Conservation (phyloP, 1,140 invertebrate genomes). For the Drosophila lini region DNA sequence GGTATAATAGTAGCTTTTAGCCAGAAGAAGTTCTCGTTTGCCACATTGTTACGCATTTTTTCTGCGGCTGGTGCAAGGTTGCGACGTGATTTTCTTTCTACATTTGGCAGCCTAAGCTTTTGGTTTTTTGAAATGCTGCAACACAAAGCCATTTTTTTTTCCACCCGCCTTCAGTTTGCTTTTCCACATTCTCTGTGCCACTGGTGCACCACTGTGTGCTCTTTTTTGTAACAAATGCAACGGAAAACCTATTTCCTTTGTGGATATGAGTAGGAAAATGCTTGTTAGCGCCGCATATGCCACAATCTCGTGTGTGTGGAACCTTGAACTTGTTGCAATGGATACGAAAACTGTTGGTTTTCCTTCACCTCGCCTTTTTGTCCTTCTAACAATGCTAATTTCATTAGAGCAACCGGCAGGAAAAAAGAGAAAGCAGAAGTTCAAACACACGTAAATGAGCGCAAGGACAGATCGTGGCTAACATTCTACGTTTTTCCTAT, state of each 20-base stretch:
- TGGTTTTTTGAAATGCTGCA: constrained; percentile 20
- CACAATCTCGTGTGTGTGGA: constrained; percentile 33
- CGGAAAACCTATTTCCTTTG: constrained; percentile 75
- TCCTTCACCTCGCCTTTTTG: neutral
- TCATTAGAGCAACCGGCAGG: constrained; percentile 36
- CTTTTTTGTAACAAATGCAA: constrained; percentile 64
- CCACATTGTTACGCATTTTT: constrained; percentile 59
- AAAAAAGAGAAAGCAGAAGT: neutral
- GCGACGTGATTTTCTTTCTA: constrained; percentile 46
- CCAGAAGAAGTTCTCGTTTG: too few species aligned
- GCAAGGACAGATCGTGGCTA: constrained; percentile 38
- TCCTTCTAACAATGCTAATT: constrained; percentile 58
- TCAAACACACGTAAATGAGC: constrained; percentile 48
- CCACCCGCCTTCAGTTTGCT: constrained; percentile 13
- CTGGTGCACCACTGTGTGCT: constrained; percentile 5
- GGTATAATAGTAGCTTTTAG: too few species aligned
- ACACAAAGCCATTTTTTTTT: constrained; percentile 32
- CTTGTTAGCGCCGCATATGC: constrained; percentile 67
- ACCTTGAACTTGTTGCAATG: constrained; percentile 70
- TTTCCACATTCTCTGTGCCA: constrained; percentile 10
- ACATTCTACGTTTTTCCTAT: constrained; percentile 44
- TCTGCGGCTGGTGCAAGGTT: constrained; percentile 18
- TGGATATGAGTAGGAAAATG: constrained; percentile 75
- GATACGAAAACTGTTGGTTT: constrained; percentile 8
- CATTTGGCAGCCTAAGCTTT: constrained; percentile 37